These are phyloP conservation scores for Tenualosa ilisha DNA, from an alignment of 2,797 vertebrate genomes.

Conservation along the genomic window DNA sequence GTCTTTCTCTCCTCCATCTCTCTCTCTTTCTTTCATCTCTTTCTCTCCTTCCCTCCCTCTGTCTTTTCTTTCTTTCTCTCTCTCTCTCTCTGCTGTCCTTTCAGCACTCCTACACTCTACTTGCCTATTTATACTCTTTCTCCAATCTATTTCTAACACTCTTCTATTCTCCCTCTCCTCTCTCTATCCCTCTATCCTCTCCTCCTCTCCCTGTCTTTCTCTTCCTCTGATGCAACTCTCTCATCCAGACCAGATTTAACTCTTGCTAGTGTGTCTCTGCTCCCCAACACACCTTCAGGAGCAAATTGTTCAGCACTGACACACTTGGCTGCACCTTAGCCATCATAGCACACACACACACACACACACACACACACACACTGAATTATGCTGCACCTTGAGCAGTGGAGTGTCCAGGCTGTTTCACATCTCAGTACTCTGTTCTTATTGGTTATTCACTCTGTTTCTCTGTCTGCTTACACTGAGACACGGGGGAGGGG, in stretches of 20 bases:
- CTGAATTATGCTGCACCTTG: not conserved
- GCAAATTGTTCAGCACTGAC: not conserved
- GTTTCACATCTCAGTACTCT: not conserved
- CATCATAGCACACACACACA: not conserved
- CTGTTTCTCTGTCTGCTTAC: not conserved
- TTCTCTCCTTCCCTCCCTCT: no score
- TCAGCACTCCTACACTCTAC: no score
- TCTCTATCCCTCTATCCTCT: not conserved
- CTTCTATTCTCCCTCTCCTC: not conserved
- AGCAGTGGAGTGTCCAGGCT: not conserved
- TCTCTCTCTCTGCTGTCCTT: not conserved
- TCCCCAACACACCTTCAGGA: not conserved
- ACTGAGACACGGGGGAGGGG: not conserved
- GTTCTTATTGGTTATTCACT: not conserved
- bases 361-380: not conserved
- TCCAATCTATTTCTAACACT: no score
- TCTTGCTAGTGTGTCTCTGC: not conserved
- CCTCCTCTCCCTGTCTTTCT: not conserved
- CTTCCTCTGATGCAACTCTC: not conserved
- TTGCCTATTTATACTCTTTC: no score
- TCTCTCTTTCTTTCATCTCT: no score
- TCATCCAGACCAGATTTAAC: not conserved
- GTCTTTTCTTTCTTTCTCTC: slow-evolving; percentile 11
- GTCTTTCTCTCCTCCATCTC: no score
- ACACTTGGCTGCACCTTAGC: not conserved